A percentile compares a stretch with the other conserved stretches of the same genome.
phyloP scores from a whole-genome alignment of 2,888 invertebrate species.

The Acrobasis suavella region DNA sequence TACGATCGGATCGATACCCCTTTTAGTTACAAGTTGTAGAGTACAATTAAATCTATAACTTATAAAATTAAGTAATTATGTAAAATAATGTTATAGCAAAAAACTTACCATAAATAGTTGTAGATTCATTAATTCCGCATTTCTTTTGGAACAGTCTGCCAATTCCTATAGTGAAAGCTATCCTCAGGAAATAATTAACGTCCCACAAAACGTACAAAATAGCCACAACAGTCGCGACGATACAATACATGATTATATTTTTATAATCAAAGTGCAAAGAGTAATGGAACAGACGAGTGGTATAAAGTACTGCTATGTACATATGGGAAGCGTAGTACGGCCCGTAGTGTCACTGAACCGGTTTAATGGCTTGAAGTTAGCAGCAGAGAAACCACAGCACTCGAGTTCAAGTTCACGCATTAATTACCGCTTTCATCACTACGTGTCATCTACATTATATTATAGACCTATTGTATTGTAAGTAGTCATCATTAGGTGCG shows the following conservation, averaged over 20 bases:
- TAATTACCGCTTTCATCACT: not conserved
- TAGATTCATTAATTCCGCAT: conserved; percentile 86
- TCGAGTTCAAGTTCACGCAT: conserved; percentile 46
- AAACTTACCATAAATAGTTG: conserved; percentile 88
- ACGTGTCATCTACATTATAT: not conserved
- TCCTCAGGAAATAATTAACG: conserved; percentile 90
- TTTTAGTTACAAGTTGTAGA: no score
- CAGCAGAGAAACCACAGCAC: conserved; percentile 18
- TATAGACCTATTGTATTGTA: no score
- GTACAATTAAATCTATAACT: no score
- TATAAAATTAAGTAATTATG: no score
- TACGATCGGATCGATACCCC: no score
- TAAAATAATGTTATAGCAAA: not conserved
- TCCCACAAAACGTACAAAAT: conserved; percentile 88
- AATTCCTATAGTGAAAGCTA: conserved; percentile 86
- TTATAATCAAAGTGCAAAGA: not conserved
- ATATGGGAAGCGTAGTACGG: not conserved
- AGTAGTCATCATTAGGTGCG: no score
- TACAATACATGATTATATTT: conserved; percentile 59
- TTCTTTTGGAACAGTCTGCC: conserved; percentile 87
- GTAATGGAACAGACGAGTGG: conserved; percentile 11
- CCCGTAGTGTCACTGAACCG: conserved; percentile 42
- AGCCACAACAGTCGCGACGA: conserved; percentile 63
- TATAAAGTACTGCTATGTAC: conserved; percentile 9
- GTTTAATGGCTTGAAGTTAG: conserved; percentile 38